Evolutionary conservation across 1,140 invertebrate genomes (phyloP).

Genomic region (Bradysia coprophila): DNA sequence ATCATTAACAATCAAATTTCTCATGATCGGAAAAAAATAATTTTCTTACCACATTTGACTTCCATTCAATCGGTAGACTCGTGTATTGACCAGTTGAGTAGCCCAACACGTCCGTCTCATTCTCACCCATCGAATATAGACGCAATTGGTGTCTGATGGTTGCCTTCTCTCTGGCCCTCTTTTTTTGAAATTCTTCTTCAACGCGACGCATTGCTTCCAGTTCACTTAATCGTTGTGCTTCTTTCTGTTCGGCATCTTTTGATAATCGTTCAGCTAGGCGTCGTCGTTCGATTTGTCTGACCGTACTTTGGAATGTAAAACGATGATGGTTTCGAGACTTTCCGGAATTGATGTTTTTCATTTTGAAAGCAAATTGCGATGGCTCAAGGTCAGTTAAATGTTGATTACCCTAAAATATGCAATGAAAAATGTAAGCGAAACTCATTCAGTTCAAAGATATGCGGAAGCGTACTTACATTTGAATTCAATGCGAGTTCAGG

Average conservation of each 20-base stretch:
- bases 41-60: no score
- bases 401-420: no score
- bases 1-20: conserved; percentile 12
- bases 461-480: background rate
- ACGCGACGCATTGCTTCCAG: conserved; percentile 54
- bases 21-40: no score
- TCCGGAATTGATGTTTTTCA: no score
- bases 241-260: conserved; percentile 53
- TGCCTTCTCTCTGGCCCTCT: conserved; percentile 52
- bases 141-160: conserved; percentile 52
- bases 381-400: no score
- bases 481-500: background rate
- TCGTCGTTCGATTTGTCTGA: conserved; percentile 53
- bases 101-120: no score
- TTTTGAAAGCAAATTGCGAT: no score
- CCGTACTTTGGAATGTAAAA: conserved; percentile 67
- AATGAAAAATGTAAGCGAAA: no score
- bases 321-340: conserved; percentile 29
- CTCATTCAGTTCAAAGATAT: no score
- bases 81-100: conserved; percentile 5
- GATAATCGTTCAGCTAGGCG: conserved; percentile 52
- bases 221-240: conserved; percentile 50
- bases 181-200: conserved; percentile 56
- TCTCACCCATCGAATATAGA: conserved; percentile 37
- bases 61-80: conserved; percentile 15